Evolutionary conservation across 2,113 vertebrate species (phyloP).

Genomic region (Erythrocercus mccallii): DNA sequence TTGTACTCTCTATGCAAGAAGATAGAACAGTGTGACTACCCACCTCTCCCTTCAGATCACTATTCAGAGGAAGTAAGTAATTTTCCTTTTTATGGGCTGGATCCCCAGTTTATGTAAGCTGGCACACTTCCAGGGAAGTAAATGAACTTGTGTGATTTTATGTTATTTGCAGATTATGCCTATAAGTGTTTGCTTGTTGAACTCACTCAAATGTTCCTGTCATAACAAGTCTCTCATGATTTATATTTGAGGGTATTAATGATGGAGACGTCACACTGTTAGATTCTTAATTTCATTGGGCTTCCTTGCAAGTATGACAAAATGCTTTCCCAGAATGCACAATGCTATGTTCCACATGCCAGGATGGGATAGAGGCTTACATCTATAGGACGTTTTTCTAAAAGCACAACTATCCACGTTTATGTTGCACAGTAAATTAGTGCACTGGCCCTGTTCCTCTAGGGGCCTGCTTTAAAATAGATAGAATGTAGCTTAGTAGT

Average conservation of each 20-base stretch:
- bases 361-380: neutral
- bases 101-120: neutral
- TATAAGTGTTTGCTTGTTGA: neutral
- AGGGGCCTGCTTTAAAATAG: neutral
- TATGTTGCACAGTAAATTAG: neutral
- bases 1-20: constrained; percentile 98
- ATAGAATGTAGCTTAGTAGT: neutral
- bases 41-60: constrained; percentile 98
- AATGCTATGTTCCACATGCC: neutral
- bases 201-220: neutral
- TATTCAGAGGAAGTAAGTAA: constrained; percentile 92
- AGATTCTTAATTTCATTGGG: neutral
- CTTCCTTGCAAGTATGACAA: neutral
- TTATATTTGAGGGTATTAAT: neutral
- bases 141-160: neutral
- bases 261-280: neutral
- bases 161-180: neutral
- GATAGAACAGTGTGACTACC: constrained; percentile 99
- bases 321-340: constrained; percentile 1
- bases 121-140: neutral
- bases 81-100: neutral
- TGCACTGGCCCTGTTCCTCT: neutral
- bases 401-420: neutral
- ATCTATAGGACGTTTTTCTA: neutral
- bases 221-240: neutral